Evolutionary conservation across 2,113 vertebrate species (phyloP).

Genomic region (Formicarius rufipectus): DNA sequence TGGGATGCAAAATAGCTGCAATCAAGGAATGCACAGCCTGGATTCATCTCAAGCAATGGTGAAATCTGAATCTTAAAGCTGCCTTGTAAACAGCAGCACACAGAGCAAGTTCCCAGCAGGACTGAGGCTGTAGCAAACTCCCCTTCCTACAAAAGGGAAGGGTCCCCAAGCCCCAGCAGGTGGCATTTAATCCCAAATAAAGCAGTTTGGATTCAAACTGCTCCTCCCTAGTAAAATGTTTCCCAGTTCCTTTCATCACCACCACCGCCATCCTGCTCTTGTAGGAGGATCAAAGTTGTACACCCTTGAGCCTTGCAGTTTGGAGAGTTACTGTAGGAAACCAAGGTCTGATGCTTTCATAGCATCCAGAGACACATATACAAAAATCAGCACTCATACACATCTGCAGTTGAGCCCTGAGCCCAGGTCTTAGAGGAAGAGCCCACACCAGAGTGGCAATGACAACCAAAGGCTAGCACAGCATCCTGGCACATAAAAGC

Average conservation of each 20-base stretch:
- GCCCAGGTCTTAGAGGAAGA: too few relatives aligned
- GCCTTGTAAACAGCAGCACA: accelerated
- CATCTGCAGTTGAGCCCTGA: too few relatives aligned
- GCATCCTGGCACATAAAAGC: too few relatives aligned
- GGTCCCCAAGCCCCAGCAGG: background rate
- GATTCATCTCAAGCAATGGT: background rate
- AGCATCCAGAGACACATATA: background rate
- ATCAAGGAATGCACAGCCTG: background rate
- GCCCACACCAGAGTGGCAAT: too few relatives aligned
- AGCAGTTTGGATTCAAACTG: background rate
- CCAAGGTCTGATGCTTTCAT: background rate
- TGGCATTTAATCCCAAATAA: background rate
- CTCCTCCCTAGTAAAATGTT: background rate
- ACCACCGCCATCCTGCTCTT: background rate
- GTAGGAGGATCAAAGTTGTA: background rate
- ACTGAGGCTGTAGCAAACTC: background rate
- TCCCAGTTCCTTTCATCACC: background rate
- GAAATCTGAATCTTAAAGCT: background rate
- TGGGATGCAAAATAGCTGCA: background rate
- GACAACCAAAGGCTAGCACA: too few relatives aligned
- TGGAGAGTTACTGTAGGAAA: background rate
- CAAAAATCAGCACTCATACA: too few relatives aligned
- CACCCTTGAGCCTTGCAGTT: background rate
- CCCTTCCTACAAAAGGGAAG: background rate
- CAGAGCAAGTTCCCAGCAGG: background rate